Evolutionary conservation across 2,888 invertebrate species (phyloP), one percentile per base, ranked within the genome.

Genomic region (Caenorhabditis uteleia): DNA sequence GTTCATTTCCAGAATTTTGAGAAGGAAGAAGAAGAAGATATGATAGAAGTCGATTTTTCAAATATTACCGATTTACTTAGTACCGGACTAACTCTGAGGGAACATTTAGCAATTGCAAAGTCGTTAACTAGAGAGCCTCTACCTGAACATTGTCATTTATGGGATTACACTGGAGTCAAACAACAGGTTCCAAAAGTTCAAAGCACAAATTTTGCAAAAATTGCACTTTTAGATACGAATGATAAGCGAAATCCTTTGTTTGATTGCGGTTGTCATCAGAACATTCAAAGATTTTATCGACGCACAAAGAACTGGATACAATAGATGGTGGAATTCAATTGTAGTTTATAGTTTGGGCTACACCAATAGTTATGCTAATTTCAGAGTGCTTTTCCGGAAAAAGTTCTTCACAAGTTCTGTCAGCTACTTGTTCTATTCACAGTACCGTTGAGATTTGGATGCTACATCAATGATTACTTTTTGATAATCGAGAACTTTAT

Each of bases 361-460:
- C 8, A 8, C 31, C 14, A 31, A 14, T 31, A 31, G 31, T 31
- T 14, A 31, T 31, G 31, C 8, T 31, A n/a, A n/a, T 85, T 85
- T 40, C 82, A 91, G 91, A 90, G 89, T 88, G 91, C 91, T 0
- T 91, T 91, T 7, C 93, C 92, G 0, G 90, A 91, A 4, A 87
- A 95, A 73, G 92, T 94, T 0, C 91, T 95, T 89, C 95, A 97
- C 84, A 87, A 95, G 54, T 89, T 93, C 81, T 93, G 95, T 0
- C 95, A 95, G 81, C 88, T 91, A 48, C 87, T 95, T 57, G 91
- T 94, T 88, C 87, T 93, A 83, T 87, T 89, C 14, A 89, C 95
- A 84, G 91, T 95, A 4, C 90, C 91, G 58, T 85, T 95, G 48
- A 87, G 95, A 60, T 86, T 94, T 18, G 61, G 62, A 33, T 76